Evolutionary conservation across 2,113 vertebrate species (phyloP).

Genomic region (pig (Sus scrofa)): T2T-Sscrofa CM000826.6:37395001-37395500

Average conservation of each 20-base stretch:
- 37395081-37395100: not conserved
- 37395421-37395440: conserved; percentile 11
- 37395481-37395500: not conserved
- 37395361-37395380: not conserved
- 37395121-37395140: not conserved
- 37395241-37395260: not conserved
- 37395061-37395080: not conserved
- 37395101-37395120: not conserved
- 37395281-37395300: not conserved
- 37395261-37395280: not conserved
- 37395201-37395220: not conserved
- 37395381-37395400: not conserved
- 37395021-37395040: not conserved
- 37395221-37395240: not conserved
- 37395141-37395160: not conserved
- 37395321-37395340: not conserved
- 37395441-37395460: not conserved
- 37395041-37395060: not conserved
- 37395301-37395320: not conserved
- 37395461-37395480: not conserved
- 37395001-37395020: not conserved
- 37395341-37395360: not conserved
- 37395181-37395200: not conserved
- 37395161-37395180: not conserved
- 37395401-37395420: conserved; percentile 27